Conservation (phyloP, 2,797 vertebrate species). For the Knipowitschia caucasica region DNA sequence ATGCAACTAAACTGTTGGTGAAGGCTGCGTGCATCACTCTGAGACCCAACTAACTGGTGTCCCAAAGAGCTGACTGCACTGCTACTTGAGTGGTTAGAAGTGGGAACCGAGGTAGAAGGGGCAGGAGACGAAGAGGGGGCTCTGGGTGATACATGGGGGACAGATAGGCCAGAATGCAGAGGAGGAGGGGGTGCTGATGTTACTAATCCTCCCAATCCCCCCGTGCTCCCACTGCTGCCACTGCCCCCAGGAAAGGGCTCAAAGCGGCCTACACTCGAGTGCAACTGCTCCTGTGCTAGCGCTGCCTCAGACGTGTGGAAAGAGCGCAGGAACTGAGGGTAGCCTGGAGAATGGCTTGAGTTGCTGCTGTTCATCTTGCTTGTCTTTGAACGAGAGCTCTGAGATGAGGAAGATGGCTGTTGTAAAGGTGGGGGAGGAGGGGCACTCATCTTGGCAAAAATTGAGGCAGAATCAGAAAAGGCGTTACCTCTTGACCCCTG, state of each 20-base stretch:
- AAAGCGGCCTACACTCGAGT: conserved; percentile 79
- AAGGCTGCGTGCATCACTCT: conserved; percentile 82
- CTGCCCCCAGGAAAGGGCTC: conserved; percentile 81
- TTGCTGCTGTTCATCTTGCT: conserved; percentile 82
- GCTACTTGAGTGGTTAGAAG: conserved; percentile 79
- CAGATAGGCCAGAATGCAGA: conserved; percentile 79
- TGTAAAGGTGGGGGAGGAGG: conserved; percentile 83
- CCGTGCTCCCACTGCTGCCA: conserved; percentile 75
- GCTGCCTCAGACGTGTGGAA: conserved; percentile 83
- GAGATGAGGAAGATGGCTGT: conserved; percentile 81
- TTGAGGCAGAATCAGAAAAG: conserved; percentile 83
- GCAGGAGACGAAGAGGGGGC: conserved; percentile 80
- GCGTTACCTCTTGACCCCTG: conserved; percentile 83
- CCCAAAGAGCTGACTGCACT: conserved; percentile 80
- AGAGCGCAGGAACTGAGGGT: conserved; percentile 83
- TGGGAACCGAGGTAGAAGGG: conserved; percentile 78
- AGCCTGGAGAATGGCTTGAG: conserved; percentile 78
- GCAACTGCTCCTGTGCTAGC: conserved; percentile 81
- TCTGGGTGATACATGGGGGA: conserved; percentile 79
- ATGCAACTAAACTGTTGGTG: conserved; percentile 86
- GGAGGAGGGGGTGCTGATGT: conserved; percentile 81
- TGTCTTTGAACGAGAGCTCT: conserved; percentile 81
- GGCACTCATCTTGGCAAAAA: conserved; percentile 86
- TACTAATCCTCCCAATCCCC: conserved; percentile 80
- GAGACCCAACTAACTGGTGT: conserved; percentile 81